phyloP scores from a whole-genome alignment of 2,888 invertebrate species.

The Oxystoma pomonae region DNA sequence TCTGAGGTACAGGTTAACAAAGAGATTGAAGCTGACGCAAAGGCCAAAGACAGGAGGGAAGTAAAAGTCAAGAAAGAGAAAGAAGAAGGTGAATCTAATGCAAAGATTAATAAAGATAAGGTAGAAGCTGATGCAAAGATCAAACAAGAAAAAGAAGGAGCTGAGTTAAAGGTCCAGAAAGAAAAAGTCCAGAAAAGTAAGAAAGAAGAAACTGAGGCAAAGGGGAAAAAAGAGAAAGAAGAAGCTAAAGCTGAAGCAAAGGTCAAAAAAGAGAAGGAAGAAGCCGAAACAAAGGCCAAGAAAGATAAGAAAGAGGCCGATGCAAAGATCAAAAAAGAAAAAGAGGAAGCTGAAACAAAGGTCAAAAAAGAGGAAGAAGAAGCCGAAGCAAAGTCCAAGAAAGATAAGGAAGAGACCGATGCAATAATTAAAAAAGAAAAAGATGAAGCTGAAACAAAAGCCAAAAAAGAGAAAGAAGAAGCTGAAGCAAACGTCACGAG shows the following conservation, averaged over 20 bases:
- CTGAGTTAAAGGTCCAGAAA: conserved; percentile 21
- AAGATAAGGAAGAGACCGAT: conserved; percentile 19
- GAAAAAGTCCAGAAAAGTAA: conserved; percentile 23
- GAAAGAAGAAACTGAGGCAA: conserved; percentile 18
- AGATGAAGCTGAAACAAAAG: conserved; percentile 18
- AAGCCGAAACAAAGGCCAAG: conserved; percentile 1
- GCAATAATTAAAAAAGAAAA: conserved; percentile 10
- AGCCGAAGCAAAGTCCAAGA: conserved; percentile 16
- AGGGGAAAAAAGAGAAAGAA: conserved; percentile 8
- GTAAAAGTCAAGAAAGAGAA: conserved; percentile 24
- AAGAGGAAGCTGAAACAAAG: conserved; percentile 13
- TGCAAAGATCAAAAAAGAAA: conserved; percentile 18
- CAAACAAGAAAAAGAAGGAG: conserved; percentile 15
- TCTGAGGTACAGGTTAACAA: conserved; percentile 23
- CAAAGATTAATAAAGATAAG: conserved; percentile 27
- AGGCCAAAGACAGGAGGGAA: too few species aligned
- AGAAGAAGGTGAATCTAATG: conserved; percentile 22
- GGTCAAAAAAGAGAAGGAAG: conserved; percentile 15
- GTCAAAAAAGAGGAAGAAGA: conserved; percentile 20
- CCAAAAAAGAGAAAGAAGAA: conserved; percentile 17
- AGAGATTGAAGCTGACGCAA: conserved; percentile 26
- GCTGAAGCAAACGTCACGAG: conserved; percentile 16
- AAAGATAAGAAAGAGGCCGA: conserved; percentile 18
- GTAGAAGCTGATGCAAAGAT: conserved; percentile 19
- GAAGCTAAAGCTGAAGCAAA: background rate